These are phyloP conservation scores for Zoroaster sp. DNA, from an alignment of 53 echinoderm and acorn worm species.

Conservation along the genomic window DNA sequence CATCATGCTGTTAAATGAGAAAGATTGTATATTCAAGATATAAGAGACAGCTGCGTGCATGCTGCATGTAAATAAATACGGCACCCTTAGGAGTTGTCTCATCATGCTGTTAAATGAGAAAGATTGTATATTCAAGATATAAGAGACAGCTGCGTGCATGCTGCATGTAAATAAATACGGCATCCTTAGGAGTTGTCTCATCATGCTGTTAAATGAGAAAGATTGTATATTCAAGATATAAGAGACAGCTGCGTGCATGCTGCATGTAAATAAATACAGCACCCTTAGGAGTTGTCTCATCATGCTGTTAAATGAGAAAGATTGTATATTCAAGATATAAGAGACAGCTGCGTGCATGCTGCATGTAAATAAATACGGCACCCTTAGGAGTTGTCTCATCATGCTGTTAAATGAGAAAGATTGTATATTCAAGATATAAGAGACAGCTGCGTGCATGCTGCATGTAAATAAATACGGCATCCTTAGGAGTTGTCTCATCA, in stretches of 20 bases:
- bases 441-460: not conserved
- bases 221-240: not conserved
- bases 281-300: constrained; percentile 86
- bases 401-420: constrained; percentile 51
- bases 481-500: constrained; percentile 82
- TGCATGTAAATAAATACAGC: not conserved
- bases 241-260: not conserved
- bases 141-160: not conserved
- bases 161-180: not conserved
- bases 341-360: not conserved
- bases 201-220: constrained; percentile 67
- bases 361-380: not conserved
- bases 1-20: constrained; percentile 74
- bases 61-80: not conserved
- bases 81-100: constrained; percentile 84
- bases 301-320: constrained; percentile 61
- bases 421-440: not conserved
- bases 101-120: constrained; percentile 68
- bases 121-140: not conserved
- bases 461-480: no score
- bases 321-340: not conserved
- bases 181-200: constrained; percentile 82
- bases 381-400: constrained; percentile 84
- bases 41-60: not conserved
- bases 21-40: not conserved